Evolutionary conservation across 2,888 invertebrate genomes (phyloP), one percentile per base, ranked within the genome.

Genomic region (Sminthurides aquaticus): DNA sequence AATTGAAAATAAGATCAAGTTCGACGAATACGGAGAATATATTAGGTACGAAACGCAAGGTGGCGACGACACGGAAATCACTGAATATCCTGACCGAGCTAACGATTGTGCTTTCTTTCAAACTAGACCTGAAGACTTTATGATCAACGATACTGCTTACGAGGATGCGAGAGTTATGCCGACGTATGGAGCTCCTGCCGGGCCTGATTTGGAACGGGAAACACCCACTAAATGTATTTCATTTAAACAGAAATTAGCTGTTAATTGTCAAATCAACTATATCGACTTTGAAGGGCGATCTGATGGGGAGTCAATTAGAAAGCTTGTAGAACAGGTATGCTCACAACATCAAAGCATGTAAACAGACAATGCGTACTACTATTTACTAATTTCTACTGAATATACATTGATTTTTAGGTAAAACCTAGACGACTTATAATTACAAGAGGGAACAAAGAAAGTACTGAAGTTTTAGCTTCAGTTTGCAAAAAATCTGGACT

Each of bases 21-120:
- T 86, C 76, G 98, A 98, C 76, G 98, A 98, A 78, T 99, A 98
- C 77, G 98, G 99, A 0, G 98, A 98, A 80, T 86, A 94, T 52
- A 90, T 99, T 63, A 84, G 83, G 83, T 85, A 81, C 60, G 49
- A 29, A 43, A 43, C 5, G 43, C n/a, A n/a, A n/a, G n/a, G n/a
- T n/a, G n/a, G n/a, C n/a, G n/a, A n/a, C n/a, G n/a, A n/a, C n/a
- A n/a, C n/a, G n/a, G n/a, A n/a, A n/a, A n/a, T n/a, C n/a, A n/a
- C n/a, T n/a, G 43, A 18, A 18, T 43, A 43, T 43, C 43, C 8
- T 18, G 8, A 18, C 43, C 18, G 18, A 43, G 18, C 43, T 8
- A 43, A 43, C 43, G 18, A 43, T 43, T 43, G n/a, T 43, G 11
- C 43, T 18, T 18, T 18, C 43, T 43, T 43, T 11, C 8, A 43